These are phyloP conservation scores for Macropus fuliginosus DNA, from an alignment of 2,797 vertebrate species.

Conservation along the genomic window DNA sequence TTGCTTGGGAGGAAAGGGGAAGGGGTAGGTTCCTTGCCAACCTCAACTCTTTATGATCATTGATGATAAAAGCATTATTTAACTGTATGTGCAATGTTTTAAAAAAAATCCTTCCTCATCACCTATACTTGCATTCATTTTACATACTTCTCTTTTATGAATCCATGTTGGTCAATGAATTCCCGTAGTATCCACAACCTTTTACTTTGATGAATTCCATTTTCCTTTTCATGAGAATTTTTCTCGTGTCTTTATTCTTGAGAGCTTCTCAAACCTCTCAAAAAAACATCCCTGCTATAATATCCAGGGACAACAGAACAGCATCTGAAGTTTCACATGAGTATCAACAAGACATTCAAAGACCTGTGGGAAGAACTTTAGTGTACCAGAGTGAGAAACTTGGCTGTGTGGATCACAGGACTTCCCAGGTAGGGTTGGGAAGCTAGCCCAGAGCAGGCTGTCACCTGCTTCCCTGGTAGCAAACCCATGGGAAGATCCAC, in stretches of 20 bases:
- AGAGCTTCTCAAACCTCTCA: neutral
- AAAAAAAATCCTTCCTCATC: neutral
- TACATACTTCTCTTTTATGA: neutral
- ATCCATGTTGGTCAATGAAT: neutral
- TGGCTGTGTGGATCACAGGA: too few relatives aligned
- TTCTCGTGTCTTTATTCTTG: neutral
- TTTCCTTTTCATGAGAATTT: neutral
- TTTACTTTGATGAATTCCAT: neutral
- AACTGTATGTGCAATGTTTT: neutral
- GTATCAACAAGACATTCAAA: neutral
- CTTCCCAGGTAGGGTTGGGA: too few relatives aligned
- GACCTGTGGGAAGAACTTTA: neutral
- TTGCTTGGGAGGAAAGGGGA: neutral
- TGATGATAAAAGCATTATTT: neutral
- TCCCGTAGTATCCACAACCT: neutral
- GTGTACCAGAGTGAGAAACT: neutral
- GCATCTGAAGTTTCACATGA: neutral
- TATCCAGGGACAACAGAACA: neutral
- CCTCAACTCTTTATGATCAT: neutral
- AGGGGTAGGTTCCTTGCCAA: neutral
- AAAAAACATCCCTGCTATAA: neutral
- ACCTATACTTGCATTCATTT: neutral
- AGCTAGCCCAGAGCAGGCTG: too few relatives aligned
- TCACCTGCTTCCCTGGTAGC: too few relatives aligned
- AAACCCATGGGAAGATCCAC: too few relatives aligned